These are phyloP conservation scores for Hemitrygon akajei DNA, from an alignment of 2,797 vertebrate species.

Conservation along the genomic window DNA sequence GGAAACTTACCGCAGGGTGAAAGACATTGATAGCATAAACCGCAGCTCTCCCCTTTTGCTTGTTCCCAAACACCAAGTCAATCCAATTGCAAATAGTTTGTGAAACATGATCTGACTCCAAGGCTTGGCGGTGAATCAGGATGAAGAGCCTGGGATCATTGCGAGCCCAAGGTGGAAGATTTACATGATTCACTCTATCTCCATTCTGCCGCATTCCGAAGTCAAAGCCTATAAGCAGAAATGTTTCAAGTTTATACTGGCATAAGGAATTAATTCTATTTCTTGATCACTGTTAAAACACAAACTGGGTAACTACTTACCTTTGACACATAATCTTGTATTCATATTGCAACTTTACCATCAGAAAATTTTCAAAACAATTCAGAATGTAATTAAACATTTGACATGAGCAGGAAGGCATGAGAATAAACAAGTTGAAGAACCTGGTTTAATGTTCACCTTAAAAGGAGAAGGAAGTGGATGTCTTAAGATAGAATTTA, in stretches of 20 bases:
- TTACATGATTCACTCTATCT: conserved; percentile 91
- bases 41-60: conserved; percentile 94
- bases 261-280: not conserved
- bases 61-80: conserved; percentile 95
- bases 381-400: not conserved
- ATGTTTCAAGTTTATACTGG: not conserved
- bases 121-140: conserved; percentile 88
- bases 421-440: not conserved
- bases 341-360: not conserved
- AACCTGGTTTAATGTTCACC: not conserved
- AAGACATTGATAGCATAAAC: conserved; percentile 98
- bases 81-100: conserved; percentile 97
- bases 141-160: conserved; percentile 93
- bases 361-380: not conserved
- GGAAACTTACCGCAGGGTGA: conserved; percentile 83
- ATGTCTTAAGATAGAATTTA: not conserved
- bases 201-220: conserved; percentile 95
- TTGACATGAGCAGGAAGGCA: not conserved
- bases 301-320: not conserved
- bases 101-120: conserved; percentile 92
- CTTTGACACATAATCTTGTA: not conserved
- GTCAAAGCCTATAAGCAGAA: conserved; percentile 76
- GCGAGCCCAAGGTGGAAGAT: conserved; percentile 91
- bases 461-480: not conserved
- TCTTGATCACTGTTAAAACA: not conserved